Evolutionary conservation across 2,113 vertebrate genomes (phyloP), one percentile per base, ranked within the genome.

Genomic region (Clarias macrocephalus): DNA sequence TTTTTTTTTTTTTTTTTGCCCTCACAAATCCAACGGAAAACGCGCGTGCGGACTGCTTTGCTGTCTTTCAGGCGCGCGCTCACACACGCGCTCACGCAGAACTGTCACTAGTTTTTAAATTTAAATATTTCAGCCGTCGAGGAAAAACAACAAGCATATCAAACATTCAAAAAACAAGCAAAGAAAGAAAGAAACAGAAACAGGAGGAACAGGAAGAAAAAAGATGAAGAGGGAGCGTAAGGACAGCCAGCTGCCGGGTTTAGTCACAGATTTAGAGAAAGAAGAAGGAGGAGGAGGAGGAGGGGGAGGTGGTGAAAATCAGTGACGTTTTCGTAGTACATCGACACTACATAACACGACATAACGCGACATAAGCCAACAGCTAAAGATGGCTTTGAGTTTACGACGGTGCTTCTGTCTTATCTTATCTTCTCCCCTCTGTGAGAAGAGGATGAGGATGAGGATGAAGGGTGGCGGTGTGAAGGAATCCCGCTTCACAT

Each of bases 401-500:
- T 70, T n/a, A 66, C 62, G 15, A 42, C 28, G 60, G 13, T 16
- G 79, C 65, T 68, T 1, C 65, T 68, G 65, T 30, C 33, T 73
- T 21, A 18, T 21, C 19, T 5, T 42, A 13, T 37, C 9, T 10
- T 9, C 23, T 76, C 42, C 12, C 25, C 73, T 25, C 28, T 56
- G 25, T 28, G 48, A 77, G 75, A 54, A n/a, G 75, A 25, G 33
- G 81, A 54, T 30, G 30, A 62, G 21, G 80, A 37, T 21, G 42
- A 57, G 48, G 66, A 84, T 84, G 82, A 70, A 76, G 54, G 80
- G 75, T 80, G 65, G 65, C 65, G 76, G 68, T 89, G 90, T 91
- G 86, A 81, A 91, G 90, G 88, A 91, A 91, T 91, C 88, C 90
- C 86, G 82, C 88, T 88, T 83, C 70, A 68, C 82, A 90, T 83